Evolutionary conservation across 1,140 invertebrate species (phyloP).

Genomic region (Riptortus pedestris): DNA sequence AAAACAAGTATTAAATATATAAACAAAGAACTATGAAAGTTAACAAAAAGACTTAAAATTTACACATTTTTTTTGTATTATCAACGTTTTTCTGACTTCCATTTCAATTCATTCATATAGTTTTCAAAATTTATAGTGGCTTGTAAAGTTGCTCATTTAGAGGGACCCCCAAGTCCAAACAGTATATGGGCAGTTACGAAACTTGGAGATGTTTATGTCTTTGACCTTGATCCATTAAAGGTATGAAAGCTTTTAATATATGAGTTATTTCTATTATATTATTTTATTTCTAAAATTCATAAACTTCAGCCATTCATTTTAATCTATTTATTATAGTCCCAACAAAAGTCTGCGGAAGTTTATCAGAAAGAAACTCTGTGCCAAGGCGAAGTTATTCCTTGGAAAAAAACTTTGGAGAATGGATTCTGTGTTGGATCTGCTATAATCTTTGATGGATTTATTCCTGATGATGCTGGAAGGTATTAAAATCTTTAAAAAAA

Average conservation of each 20-base stretch:
- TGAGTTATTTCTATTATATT: background rate
- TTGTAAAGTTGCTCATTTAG: slow-evolving; percentile 57
- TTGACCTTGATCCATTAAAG: slow-evolving; percentile 52
- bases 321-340: slow-evolving; percentile 34
- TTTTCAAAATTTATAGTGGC: slow-evolving; percentile 43
- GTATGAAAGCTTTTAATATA: slow-evolving; percentile 31
- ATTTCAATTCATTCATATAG: slow-evolving; percentile 22
- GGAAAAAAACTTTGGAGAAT: slow-evolving; percentile 43
- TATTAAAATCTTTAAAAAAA: slow-evolving; percentile 4
- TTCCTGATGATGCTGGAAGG: slow-evolving; percentile 59
- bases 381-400: slow-evolving; percentile 54
- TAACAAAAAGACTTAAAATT: too few species aligned
- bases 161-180: slow-evolving; percentile 52
- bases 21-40: too few species aligned
- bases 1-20: too few species aligned
- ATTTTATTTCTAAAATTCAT: background rate
- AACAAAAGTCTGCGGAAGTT: slow-evolving; percentile 35
- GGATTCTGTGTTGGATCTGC: slow-evolving; percentile 50
- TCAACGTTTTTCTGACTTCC: background rate
- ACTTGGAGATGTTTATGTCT: slow-evolving; percentile 68
- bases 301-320: too few species aligned
- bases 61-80: background rate
- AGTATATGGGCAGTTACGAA: slow-evolving; percentile 68
- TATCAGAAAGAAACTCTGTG: slow-evolving; percentile 56
- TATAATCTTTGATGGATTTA: slow-evolving; percentile 53